A percentile compares a stretch with the other conserved stretches of the same genome.
phyloP scores from a whole-genome alignment of 2,113 vertebrate species.

The Tichodroma muraria region DNA sequence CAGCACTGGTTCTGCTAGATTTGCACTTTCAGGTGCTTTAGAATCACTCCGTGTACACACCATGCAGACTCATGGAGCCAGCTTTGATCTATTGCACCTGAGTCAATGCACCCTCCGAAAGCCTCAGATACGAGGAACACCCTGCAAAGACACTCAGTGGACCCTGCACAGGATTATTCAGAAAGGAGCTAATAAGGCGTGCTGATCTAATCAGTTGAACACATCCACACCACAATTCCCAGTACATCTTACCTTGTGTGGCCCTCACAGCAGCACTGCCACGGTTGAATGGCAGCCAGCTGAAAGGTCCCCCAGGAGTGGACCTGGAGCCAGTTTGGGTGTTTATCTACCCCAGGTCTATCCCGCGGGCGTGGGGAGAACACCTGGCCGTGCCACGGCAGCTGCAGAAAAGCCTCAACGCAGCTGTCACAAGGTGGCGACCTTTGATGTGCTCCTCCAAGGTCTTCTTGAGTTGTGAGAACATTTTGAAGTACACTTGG shows the following conservation, averaged over 20 bases:
- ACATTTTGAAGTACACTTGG: too few relatives aligned
- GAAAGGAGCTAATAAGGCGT: background rate
- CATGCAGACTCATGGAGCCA: background rate
- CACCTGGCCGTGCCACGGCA: rapidly evolving
- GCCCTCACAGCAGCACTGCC: background rate
- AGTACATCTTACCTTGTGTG: background rate
- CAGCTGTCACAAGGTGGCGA: constrained; percentile 35
- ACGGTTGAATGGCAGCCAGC: background rate
- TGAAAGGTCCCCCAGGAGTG: background rate
- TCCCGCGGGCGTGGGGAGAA: rapidly evolving
- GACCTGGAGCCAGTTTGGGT: background rate
- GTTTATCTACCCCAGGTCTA: background rate
- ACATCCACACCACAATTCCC: background rate
- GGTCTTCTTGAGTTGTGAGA: background rate
- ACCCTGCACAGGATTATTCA: background rate
- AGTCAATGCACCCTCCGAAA: background rate
- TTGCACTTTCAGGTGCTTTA: background rate
- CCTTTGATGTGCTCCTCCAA: background rate
- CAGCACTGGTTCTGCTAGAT: background rate
- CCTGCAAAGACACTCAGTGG: background rate
- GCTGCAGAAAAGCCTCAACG: background rate
- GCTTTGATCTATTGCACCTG: background rate
- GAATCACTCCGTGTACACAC: rapidly evolving
- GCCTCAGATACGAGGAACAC: background rate
- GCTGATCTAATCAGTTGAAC: background rate